phyloP scores from a whole-genome alignment of 2,888 invertebrate species.

The Aphodius sticticus region DNA sequence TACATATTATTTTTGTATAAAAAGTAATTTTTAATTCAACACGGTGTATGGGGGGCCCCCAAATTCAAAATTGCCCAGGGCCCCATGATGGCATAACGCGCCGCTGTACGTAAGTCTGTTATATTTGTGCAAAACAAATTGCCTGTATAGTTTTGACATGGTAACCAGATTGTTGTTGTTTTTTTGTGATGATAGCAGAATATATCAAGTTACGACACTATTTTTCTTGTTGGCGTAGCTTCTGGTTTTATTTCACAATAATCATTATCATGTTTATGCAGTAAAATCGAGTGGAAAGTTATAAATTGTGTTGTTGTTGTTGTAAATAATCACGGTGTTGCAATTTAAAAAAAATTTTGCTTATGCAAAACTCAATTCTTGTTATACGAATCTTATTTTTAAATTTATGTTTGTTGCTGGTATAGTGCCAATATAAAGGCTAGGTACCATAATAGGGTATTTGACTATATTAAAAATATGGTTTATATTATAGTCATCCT shows the following conservation, averaged over 20 bases:
- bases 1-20: no score
- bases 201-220: background rate
- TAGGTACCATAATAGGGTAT: no score
- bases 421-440: no score
- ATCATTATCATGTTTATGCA: background rate
- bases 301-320: background rate
- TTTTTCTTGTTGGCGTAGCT: background rate
- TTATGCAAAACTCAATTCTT: no score
- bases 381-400: no score
- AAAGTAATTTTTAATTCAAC: no score
- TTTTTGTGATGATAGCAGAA: constrained; percentile 7
- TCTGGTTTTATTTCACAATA: background rate
- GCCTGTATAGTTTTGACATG: background rate
- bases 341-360: background rate
- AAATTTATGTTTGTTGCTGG: no score
- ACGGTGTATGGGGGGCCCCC: no score
- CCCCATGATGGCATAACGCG: no score
- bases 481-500: no score
- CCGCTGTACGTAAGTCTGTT: background rate
- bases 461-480: no score
- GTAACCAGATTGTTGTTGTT: background rate
- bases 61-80: no score
- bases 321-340: background rate
- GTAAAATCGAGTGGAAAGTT: background rate
- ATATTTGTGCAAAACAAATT: background rate